phyloP scores from a whole-genome alignment of 2,113 vertebrate genomes.

The Neolamprologus longior region DNA sequence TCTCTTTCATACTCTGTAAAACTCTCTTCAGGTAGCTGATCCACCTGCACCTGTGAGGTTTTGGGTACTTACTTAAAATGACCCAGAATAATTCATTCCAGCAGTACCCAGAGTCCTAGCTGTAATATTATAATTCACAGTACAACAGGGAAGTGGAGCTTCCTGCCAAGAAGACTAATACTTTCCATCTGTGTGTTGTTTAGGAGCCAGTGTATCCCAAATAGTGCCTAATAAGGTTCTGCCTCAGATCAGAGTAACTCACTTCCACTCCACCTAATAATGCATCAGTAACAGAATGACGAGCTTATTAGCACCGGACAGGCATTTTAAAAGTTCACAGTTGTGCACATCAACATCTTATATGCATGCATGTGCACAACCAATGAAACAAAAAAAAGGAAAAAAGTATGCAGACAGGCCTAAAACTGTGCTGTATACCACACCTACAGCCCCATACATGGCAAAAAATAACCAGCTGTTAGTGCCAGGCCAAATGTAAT shows the following conservation, averaged over 20 bases:
- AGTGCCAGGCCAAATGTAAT: background rate
- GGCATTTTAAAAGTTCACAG: background rate
- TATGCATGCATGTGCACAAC: background rate
- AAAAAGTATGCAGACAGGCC: background rate
- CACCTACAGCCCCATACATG: background rate
- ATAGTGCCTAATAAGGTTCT: constrained; percentile 37
- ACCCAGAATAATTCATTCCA: background rate
- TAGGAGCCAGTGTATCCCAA: constrained; percentile 7
- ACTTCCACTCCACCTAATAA: background rate
- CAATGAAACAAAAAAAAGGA: background rate
- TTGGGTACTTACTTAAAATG: background rate
- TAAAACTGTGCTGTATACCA: background rate
- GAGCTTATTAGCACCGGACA: background rate
- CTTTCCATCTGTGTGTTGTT: constrained; percentile 56
- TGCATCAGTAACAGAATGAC: background rate
- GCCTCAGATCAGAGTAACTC: constrained; percentile 9
- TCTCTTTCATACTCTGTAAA: background rate
- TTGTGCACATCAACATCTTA: background rate
- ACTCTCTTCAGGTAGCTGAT: background rate
- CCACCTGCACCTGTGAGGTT: constrained; percentile 11
- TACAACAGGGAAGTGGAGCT: constrained; percentile 25
- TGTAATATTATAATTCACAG: constrained; percentile 38
- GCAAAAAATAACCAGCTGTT: background rate
- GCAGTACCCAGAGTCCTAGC: constrained; percentile 12
- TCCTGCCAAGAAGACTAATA: constrained; percentile 51